Percentiles rank a stretch among this genome's conserved stretches.
Evolutionary conservation across 2,888 invertebrate genomes (phyloP).

Genomic region (Drosophila flavopinicola): DNA sequence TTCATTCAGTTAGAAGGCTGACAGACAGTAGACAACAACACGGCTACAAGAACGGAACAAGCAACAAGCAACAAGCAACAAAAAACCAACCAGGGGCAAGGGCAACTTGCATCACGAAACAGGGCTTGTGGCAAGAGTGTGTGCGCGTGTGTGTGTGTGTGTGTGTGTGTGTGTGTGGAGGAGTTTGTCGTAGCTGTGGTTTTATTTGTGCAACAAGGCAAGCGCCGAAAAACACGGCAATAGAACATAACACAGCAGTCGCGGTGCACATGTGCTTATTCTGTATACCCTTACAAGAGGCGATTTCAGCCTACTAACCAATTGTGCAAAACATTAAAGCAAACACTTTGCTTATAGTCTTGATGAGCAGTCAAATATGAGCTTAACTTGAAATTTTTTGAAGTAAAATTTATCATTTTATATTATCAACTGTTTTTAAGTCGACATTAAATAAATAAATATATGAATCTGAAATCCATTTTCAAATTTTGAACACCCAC

Average conservation of each 20-base stretch:
- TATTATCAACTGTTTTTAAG: too few species aligned
- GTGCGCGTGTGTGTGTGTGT: too few species aligned
- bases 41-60: conserved; percentile 19
- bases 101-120: conserved; percentile 2
- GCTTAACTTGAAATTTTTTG: too few species aligned
- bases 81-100: conserved; percentile 1
- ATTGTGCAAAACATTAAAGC: conserved; percentile 2
- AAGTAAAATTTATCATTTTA: too few species aligned
- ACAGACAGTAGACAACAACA: conserved; percentile 30
- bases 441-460: too few species aligned
- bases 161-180: too few species aligned
- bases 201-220: conserved; percentile 45
- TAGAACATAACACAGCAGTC: conserved; percentile 43
- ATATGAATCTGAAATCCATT: too few species aligned
- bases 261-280: conserved; percentile 19
- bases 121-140: conserved; percentile 1
- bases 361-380: too few species aligned
- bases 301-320: not conserved
- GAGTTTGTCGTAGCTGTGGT: conserved; percentile 28
- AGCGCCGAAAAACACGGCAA: conserved; percentile 59
- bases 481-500: too few species aligned
- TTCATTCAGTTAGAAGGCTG: conserved; percentile 74
- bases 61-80: conserved; percentile 5
- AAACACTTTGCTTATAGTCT: too few species aligned
- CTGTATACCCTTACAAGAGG: not conserved